Percentiles rank a stretch among this genome's conserved stretches.
These are phyloP conservation scores for Bovichtus diacanthus DNA, from an alignment of 2,797 vertebrate genomes.

Conservation along the genomic window DNA sequence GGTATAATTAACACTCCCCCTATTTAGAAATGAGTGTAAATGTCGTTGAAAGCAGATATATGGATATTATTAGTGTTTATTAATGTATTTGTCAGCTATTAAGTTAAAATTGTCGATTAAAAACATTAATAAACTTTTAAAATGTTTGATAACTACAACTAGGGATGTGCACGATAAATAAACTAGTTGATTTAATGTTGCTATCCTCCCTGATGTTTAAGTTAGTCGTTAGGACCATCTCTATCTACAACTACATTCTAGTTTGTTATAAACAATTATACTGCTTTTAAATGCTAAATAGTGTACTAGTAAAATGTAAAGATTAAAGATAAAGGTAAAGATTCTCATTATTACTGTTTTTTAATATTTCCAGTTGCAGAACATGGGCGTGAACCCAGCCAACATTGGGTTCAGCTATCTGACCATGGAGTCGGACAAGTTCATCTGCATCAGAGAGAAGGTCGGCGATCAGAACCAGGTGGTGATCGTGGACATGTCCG, in stretches of 20 bases:
- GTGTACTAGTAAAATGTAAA: not conserved
- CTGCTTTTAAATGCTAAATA: not conserved
- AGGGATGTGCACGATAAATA: too few relatives aligned
- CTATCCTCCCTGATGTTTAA: too few relatives aligned
- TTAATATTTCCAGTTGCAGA: slow-evolving; percentile 87
- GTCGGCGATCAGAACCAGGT: slow-evolving; percentile 94
- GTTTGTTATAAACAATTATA: not conserved
- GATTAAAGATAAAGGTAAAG: too few relatives aligned
- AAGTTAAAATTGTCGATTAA: not conserved
- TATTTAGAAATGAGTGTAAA: not conserved
- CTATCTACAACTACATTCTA: not conserved
- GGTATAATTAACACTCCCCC: too few relatives aligned
- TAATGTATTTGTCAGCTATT: not conserved
- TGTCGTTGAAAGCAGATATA: not conserved
- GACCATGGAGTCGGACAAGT: slow-evolving; percentile 96
- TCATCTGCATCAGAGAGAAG: slow-evolving; percentile 94
- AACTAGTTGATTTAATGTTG: too few relatives aligned
- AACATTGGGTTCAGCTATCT: slow-evolving; percentile 95
- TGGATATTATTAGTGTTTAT: not conserved
- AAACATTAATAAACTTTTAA: not conserved
- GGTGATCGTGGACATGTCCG: slow-evolving; percentile 92
- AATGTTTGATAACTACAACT: too few relatives aligned
- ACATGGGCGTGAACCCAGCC: slow-evolving; percentile 93
- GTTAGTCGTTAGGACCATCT: too few relatives aligned
- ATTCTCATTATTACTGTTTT: not conserved